Evolutionary conservation across 1,140 invertebrate species (phyloP), one percentile per base, ranked within the genome.

Genomic region (Drosophila pruinosa): DNA sequence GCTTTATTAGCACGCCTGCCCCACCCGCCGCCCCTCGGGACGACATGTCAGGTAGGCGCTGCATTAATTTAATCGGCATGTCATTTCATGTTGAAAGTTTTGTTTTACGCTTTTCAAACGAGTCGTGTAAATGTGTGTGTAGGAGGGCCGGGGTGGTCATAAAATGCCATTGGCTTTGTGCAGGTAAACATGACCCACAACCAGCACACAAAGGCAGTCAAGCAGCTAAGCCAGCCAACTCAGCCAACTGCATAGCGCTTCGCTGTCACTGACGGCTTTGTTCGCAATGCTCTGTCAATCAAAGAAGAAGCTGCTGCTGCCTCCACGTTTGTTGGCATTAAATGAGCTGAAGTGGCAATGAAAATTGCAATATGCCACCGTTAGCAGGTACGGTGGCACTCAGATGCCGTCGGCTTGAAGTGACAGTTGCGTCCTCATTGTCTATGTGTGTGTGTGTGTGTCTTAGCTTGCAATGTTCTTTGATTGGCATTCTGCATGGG

Each of bases 31-130:
- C 12, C 1, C 8, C 8, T 31, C 21, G 52, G 12, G 14, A 17
- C 4, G 41, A 26, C n/a, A 39, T 43, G 39, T 28, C 14, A 36
- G 43, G 34, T 61, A 68, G 64, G 56, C 36, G 48, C 19, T 52
- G 52, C 61, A 72, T 65, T 72, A 72, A 72, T 72, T 72, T 72
- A 65, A 72, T 65, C 69, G 62, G 62, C 69, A 65, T 72, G 62
- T 72, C 62, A 65, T 58, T 65, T 72, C 62, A 41, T 65, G 61
- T 65, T 52, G 14, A 72, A 65, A 65, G 41, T 72, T 72, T 72
- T 53, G 36, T 45, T 53, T 47, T 50, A 53, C 65, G 24, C 22
- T 41, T 41, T 47, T 22, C 31, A 34, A 48, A 48, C 22, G 38
- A 21, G 34, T 39, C 54, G n/a, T 12, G n/a, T n/a, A 2, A 1